These are phyloP conservation scores for Perccottus glenii DNA, from an alignment of 2,113 vertebrate species.

Conservation along the genomic window DNA sequence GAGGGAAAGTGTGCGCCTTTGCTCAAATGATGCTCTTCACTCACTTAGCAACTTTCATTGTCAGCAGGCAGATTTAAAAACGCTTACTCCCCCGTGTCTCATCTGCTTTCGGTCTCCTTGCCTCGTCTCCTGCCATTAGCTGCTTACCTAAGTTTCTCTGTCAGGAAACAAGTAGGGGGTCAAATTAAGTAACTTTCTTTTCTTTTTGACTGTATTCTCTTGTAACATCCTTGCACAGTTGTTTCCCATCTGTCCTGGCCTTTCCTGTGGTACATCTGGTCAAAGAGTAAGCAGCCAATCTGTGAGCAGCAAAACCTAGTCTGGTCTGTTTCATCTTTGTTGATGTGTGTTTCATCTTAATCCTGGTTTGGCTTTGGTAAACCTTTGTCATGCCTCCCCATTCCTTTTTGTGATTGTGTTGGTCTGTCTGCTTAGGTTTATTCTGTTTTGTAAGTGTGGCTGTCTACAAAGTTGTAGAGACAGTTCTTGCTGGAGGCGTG, in stretches of 20 bases:
- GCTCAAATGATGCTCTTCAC: constrained; percentile 36
- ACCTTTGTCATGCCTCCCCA: neutral
- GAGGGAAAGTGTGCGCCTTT: constrained; percentile 15
- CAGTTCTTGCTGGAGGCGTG: neutral
- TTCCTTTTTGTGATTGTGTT: neutral
- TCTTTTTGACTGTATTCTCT: constrained; percentile 39
- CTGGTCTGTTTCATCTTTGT: constrained; percentile 10
- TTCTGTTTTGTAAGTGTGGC: neutral
- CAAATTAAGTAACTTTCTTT: constrained; percentile 40
- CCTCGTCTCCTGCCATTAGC: constrained; percentile 31
- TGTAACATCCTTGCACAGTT: constrained; percentile 58
- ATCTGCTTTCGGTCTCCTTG: constrained; percentile 37
- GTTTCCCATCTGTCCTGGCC: constrained; percentile 60
- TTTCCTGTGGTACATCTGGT: constrained; percentile 59
- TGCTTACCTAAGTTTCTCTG: constrained; percentile 19
- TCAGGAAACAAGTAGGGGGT: constrained; percentile 41
- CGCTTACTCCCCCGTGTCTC: constrained; percentile 17
- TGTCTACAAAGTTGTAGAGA: neutral
- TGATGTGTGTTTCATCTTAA: constrained; percentile 15
- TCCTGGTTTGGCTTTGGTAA: constrained; percentile 18
- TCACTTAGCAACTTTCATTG: constrained; percentile 51
- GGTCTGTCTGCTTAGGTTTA: neutral
- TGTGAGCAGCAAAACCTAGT: constrained; percentile 9
- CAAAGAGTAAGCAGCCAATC: constrained; percentile 40
- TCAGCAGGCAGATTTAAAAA: constrained; percentile 44